Percentiles rank a stretch among this genome's conserved stretches.
These are phyloP conservation scores for Drosophila prosaltans DNA, from an alignment of 1,140 invertebrate genomes.

Conservation along the genomic window DNA sequence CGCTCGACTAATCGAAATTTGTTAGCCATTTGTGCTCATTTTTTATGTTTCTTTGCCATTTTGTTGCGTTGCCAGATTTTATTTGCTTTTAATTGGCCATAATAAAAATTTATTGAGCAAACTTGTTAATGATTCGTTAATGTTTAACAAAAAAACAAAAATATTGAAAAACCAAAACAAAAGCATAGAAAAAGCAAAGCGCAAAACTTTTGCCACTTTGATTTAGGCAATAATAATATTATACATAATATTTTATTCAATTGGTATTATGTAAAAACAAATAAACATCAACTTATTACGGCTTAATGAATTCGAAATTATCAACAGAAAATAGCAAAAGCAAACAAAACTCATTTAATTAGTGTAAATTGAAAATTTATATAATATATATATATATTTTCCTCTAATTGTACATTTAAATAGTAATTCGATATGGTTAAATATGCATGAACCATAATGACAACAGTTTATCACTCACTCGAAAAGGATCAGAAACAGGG, in stretches of 20 bases:
- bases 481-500: neutral
- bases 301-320: constrained; percentile 5
- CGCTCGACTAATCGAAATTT: constrained; percentile 76
- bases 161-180: neutral
- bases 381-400: neutral
- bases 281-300: constrained; percentile 10
- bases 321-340: neutral
- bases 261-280: constrained; percentile 1
- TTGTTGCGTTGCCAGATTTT: constrained; percentile 61
- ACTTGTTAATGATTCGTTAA: constrained; percentile 80
- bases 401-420: neutral
- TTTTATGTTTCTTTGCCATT: constrained; percentile 48
- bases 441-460: constrained; percentile 4
- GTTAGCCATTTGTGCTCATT: constrained; percentile 76
- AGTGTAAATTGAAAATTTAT: neutral
- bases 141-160: constrained; percentile 35
- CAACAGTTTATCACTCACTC: constrained; percentile 2
- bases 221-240: constrained; percentile 8
- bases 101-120: constrained; percentile 76
- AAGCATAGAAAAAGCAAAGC: neutral
- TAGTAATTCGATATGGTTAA: neutral
- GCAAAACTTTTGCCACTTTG: constrained; percentile 1
- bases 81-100: constrained; percentile 80
- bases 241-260: constrained; percentile 1
- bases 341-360: constrained; percentile 2